phyloP scores from a whole-genome alignment of 2,888 invertebrate species.

The Hydropsyche betteni region DNA sequence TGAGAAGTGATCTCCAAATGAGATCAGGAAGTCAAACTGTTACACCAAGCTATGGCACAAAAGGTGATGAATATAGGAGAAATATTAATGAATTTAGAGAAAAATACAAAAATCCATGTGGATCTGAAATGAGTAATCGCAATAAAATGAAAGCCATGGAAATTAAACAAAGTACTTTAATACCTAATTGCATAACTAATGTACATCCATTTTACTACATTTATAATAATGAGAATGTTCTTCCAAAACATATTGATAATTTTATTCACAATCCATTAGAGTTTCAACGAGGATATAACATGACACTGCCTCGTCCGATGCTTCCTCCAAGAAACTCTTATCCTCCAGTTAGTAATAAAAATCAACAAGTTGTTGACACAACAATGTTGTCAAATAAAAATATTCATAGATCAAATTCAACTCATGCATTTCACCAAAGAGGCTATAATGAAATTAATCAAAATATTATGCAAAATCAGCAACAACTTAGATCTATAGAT shows the following conservation, averaged over 20 bases:
- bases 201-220: constrained; percentile 66
- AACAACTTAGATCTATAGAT: constrained; percentile 16
- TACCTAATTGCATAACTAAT: constrained; percentile 56
- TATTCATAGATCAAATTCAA: constrained; percentile 71
- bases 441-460: constrained; percentile 20
- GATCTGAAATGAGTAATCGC: constrained; percentile 58
- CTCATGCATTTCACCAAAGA: constrained; percentile 67
- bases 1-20: constrained; percentile 42
- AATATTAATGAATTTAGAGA: constrained; percentile 72
- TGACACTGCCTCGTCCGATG: constrained; percentile 67
- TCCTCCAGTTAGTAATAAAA: constrained; percentile 69
- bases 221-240: constrained; percentile 66
- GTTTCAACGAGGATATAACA: constrained; percentile 67
- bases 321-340: constrained; percentile 72
- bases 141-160: constrained; percentile 53
- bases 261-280: constrained; percentile 67
- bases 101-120: constrained; percentile 70
- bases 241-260: constrained; percentile 61
- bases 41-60: constrained; percentile 55
- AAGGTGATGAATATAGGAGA: constrained; percentile 67
- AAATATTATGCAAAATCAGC: constrained; percentile 18
- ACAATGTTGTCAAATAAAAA: constrained; percentile 65
- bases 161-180: constrained; percentile 40
- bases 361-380: constrained; percentile 61
- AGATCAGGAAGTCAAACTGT: constrained; percentile 54